Evolutionary conservation across 2,113 vertebrate genomes (phyloP).

Genomic region (Zootoca vivipara): DNA sequence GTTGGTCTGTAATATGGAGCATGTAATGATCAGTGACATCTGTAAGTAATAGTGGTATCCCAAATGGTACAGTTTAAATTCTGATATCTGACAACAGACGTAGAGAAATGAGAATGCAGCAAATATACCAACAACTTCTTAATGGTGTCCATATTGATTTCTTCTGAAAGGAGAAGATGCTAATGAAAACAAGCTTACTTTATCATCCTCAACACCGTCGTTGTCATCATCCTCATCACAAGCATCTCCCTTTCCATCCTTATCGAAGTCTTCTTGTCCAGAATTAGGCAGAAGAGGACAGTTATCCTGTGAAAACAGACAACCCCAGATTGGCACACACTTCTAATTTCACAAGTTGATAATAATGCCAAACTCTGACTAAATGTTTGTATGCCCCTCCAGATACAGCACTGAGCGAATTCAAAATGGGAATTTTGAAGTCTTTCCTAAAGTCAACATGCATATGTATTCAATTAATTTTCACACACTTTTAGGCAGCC

Average conservation of each 20-base stretch:
- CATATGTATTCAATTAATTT: slow-evolving; percentile 1
- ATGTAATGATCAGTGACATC: background rate
- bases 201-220: slow-evolving; percentile 90
- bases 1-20: background rate
- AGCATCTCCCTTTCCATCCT: slow-evolving; percentile 93
- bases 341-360: background rate
- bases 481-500: background rate
- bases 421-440: background rate
- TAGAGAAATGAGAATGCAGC: background rate
- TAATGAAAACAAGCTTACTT: slow-evolving; percentile 73
- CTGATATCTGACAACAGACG: background rate
- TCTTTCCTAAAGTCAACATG: background rate
- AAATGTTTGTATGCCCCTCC: slow-evolving; percentile 5
- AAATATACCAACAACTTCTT: background rate
- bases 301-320: slow-evolving; percentile 85
- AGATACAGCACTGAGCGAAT: background rate
- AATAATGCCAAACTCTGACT: slow-evolving; percentile 1
- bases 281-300: slow-evolving; percentile 97
- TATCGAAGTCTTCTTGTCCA: slow-evolving; percentile 97
- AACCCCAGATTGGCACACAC: background rate
- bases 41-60: background rate
- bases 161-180: background rate
- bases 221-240: slow-evolving; percentile 98
- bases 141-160: background rate
- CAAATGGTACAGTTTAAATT: background rate